phyloP scores from a whole-genome alignment of 2,888 invertebrate genomes.

The Teleogryllus oceanicus region DNA sequence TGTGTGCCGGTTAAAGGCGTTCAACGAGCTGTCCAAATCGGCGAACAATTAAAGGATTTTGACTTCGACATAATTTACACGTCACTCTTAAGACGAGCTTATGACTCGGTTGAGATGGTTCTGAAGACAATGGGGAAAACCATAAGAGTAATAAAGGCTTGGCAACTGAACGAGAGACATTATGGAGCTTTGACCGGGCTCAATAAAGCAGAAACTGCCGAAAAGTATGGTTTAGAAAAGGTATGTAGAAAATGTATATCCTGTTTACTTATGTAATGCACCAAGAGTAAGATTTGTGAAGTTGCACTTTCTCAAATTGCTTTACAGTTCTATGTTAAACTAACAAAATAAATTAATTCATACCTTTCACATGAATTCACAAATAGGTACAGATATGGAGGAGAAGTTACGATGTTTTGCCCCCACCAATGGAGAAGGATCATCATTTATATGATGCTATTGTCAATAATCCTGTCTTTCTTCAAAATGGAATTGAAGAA shows the following conservation, averaged over 20 bases:
- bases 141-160: slow-evolving; percentile 44
- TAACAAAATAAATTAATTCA: neutral
- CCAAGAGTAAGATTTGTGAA: too few species aligned
- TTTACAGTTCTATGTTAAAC: neutral
- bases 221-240: slow-evolving; percentile 46
- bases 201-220: slow-evolving; percentile 47
- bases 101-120: slow-evolving; percentile 44
- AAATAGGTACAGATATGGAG: slow-evolving; percentile 47
- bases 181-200: slow-evolving; percentile 48
- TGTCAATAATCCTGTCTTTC: slow-evolving; percentile 44
- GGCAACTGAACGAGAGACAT: slow-evolving; percentile 48
- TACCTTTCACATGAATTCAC: neutral
- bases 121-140: slow-evolving; percentile 43
- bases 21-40: slow-evolving; percentile 44
- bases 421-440: slow-evolving; percentile 45
- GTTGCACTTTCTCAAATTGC: too few species aligned
- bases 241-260: slow-evolving; percentile 35
- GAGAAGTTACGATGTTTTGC: slow-evolving; percentile 47
- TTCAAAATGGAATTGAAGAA: slow-evolving; percentile 28
- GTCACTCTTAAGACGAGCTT: slow-evolving; percentile 46
- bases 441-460: slow-evolving; percentile 45
- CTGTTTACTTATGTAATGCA: neutral
- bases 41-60: slow-evolving; percentile 44
- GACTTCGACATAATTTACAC: slow-evolving; percentile 46
- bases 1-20: neutral